A percentile compares a stretch with the other conserved stretches of the same genome.
phyloP scores from a whole-genome alignment of 1,140 invertebrate genomes.

The Calycopis cecrops region DNA sequence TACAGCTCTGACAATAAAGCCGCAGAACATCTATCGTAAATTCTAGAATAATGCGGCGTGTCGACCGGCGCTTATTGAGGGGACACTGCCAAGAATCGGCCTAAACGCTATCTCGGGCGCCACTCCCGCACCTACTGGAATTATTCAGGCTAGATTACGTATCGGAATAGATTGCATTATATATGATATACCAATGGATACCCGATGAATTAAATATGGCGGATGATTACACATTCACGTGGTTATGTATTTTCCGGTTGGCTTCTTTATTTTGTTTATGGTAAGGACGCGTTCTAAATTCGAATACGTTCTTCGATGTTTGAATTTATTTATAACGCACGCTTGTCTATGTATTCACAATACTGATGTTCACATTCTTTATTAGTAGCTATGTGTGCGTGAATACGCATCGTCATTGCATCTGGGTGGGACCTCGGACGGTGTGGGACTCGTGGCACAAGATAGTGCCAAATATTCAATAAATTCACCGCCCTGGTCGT shows the following conservation, averaged over 20 bases:
- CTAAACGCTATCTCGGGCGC: slow-evolving; percentile 34
- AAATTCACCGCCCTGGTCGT: too few species aligned
- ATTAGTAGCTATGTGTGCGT: too few species aligned
- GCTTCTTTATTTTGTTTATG: background rate
- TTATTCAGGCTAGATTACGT: slow-evolving; percentile 31
- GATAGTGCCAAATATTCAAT: too few species aligned
- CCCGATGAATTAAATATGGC: slow-evolving; percentile 13
- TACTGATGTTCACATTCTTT: too few species aligned
- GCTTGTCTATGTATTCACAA: too few species aligned
- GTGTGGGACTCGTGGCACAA: too few species aligned
- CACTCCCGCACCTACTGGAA: slow-evolving; percentile 19
- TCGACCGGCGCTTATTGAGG: slow-evolving; percentile 27
- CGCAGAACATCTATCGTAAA: background rate
- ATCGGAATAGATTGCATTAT: slow-evolving; percentile 20
- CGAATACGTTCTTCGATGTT: too few species aligned
- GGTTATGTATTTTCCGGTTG: background rate
- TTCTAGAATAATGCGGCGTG: slow-evolving; percentile 13
- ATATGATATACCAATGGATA: slow-evolving; percentile 5
- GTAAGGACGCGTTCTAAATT: background rate
- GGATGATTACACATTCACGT: background rate
- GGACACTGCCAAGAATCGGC: slow-evolving; percentile 33
- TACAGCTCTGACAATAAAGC: background rate
- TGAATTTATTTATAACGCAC: too few species aligned
- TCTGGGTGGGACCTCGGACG: too few species aligned
- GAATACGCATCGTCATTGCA: too few species aligned